phyloP scores from a whole-genome alignment of 2,113 vertebrate species.

The Chlorocebus sabaeus region DNA sequence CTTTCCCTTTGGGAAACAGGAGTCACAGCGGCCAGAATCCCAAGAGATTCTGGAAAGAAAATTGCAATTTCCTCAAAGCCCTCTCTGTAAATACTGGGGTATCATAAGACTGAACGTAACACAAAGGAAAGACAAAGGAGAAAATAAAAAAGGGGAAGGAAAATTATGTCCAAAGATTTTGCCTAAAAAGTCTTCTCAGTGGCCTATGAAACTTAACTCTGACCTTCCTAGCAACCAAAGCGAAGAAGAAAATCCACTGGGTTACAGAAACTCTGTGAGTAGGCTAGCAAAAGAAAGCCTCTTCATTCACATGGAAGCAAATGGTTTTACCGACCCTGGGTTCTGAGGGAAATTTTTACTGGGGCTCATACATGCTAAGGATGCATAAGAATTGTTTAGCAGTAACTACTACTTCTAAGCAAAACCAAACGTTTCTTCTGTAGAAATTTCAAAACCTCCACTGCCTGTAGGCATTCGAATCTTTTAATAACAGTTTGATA shows the following conservation, averaged over 20 bases:
- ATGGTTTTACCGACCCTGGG: neutral
- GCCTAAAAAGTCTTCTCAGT: neutral
- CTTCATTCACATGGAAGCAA: neutral
- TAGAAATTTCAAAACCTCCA: neutral
- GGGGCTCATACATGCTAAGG: neutral
- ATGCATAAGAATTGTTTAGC: neutral
- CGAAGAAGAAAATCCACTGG: neutral
- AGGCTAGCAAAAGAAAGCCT: neutral
- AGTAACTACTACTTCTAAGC: neutral
- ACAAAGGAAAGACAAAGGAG: neutral
- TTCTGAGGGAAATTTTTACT: neutral
- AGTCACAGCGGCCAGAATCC: neutral
- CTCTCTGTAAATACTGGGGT: neutral
- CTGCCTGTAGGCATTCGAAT: neutral
- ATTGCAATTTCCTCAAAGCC: neutral
- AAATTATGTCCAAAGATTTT: neutral
- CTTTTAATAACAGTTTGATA: neutral
- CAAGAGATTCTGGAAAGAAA: neutral
- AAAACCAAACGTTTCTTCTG: neutral
- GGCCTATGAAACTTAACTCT: neutral
- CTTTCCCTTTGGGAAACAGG: neutral
- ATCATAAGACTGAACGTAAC: neutral
- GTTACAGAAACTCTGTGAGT: neutral
- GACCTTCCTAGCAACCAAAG: neutral
- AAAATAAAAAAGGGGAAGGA: neutral